Evolutionary conservation across 2,888 invertebrate species (phyloP).

Genomic region (Ophonus ardosiacus): DNA sequence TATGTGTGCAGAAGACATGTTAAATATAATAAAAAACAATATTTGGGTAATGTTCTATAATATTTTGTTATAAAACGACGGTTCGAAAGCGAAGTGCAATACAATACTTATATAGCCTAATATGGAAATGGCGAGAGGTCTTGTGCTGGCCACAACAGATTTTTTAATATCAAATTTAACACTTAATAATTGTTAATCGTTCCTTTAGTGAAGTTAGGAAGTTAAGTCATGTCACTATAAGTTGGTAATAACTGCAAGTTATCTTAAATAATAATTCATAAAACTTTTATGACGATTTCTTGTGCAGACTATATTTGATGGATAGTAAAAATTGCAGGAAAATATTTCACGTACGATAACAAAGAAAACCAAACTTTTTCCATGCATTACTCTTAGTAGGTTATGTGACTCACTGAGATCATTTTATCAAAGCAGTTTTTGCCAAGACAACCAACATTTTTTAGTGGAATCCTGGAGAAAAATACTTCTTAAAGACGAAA

Average conservation of each 20-base stretch:
- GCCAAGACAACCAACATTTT: conserved; percentile 13
- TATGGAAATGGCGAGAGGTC: too few relatives aligned
- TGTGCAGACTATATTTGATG: background rate
- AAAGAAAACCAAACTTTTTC: conserved; percentile 20
- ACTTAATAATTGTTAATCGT: too few relatives aligned
- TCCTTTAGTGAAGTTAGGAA: too few relatives aligned
- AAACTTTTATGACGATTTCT: conserved; percentile 6
- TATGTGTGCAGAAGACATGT: too few relatives aligned
- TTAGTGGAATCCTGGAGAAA: background rate
- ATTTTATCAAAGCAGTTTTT: conserved; percentile 42
- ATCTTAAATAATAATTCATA: background rate
- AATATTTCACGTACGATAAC: conserved; percentile 27
- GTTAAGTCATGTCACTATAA: too few relatives aligned
- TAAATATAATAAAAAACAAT: too few relatives aligned
- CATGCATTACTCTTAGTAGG: conserved; percentile 10
- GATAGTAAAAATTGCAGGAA: conserved; percentile 15
- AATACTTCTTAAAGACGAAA: conserved; percentile 23
- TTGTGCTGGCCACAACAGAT: too few relatives aligned
- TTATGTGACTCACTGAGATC: conserved; percentile 8
- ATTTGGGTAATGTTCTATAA: too few relatives aligned
- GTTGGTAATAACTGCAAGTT: background rate
- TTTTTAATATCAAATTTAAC: too few relatives aligned
- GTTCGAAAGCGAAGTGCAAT: too few relatives aligned
- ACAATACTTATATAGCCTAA: too few relatives aligned
- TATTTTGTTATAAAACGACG: too few relatives aligned